Percentiles rank a stretch among this genome's conserved stretches.
Conservation (phyloP, 2,888 invertebrate species). For the Tholera decimalis region DNA sequence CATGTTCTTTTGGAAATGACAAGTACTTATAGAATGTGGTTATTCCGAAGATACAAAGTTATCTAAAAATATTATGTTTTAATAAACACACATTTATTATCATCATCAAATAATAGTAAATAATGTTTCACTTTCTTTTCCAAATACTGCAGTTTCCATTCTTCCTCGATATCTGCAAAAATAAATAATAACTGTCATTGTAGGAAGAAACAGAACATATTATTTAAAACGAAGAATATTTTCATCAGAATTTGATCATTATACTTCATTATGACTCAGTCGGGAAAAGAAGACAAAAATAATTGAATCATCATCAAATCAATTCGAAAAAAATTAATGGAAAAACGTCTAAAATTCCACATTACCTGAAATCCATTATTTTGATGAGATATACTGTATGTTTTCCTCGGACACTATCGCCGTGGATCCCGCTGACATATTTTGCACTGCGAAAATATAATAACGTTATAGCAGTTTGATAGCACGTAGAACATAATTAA, state of each 20-base stretch:
- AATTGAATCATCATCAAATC: constrained; percentile 73
- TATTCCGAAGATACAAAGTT: background rate
- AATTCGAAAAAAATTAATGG: background rate
- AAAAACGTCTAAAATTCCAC: background rate
- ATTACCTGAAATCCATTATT: constrained; percentile 39
- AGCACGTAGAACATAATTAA: too few relatives aligned
- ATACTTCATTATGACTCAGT: constrained; percentile 84
- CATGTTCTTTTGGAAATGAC: constrained; percentile 1
- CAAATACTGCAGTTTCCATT: constrained; percentile 23
- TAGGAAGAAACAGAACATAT: background rate
- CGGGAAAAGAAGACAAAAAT: constrained; percentile 90
- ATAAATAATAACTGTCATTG: constrained; percentile 25
- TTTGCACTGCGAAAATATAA: constrained; percentile 47
- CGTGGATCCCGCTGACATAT: constrained; percentile 15
- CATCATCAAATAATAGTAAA: too few relatives aligned
- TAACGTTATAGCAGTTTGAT: background rate
- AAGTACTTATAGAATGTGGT: constrained; percentile 23
- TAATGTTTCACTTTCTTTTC: constrained; percentile 18
- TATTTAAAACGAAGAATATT: background rate
- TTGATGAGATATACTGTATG: background rate
- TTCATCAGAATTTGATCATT: constrained; percentile 44
- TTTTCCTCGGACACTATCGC: constrained; percentile 16
- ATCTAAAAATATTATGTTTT: constrained; percentile 23
- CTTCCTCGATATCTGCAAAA: constrained; percentile 66
- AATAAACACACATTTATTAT: too few relatives aligned